A percentile compares a stretch with the other conserved stretches of the same genome.
These are phyloP conservation scores for Phataginus tricuspis DNA, from an alignment of 2,797 vertebrate genomes.

Conservation along the genomic window DNA sequence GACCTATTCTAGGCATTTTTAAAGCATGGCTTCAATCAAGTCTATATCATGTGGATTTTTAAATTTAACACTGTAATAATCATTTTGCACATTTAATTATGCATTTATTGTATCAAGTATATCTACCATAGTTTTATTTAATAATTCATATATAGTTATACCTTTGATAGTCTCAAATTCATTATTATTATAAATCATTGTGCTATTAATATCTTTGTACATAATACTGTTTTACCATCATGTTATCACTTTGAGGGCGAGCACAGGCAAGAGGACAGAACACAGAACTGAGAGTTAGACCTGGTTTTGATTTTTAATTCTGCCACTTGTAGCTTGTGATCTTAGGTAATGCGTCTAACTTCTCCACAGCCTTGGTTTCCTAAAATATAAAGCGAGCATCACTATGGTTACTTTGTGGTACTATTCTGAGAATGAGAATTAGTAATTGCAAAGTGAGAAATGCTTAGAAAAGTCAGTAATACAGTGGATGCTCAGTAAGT, in stretches of 20 bases:
- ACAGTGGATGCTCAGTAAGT: not conserved
- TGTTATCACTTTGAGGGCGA: not conserved
- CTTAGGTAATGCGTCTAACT: slow-evolving; percentile 21
- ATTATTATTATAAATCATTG: not conserved
- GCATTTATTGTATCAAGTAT: not conserved
- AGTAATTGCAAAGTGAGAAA: slow-evolving; percentile 43
- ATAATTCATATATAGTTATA: not conserved
- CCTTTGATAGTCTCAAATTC: not conserved
- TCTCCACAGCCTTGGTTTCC: not conserved
- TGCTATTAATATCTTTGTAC: not conserved
- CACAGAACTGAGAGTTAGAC: not conserved
- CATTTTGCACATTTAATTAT: not conserved
- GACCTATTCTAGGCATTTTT: not conserved
- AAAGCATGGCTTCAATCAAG: not conserved
- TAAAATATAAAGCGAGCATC: slow-evolving; percentile 54
- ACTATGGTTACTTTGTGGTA: slow-evolving; percentile 52
- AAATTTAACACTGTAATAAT: not conserved
- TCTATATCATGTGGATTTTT: not conserved
- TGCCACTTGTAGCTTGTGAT: not conserved
- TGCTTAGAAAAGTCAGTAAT: not conserved
- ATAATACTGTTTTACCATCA: not conserved
- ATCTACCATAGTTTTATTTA: not conserved
- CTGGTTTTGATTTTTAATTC: slow-evolving; percentile 4
- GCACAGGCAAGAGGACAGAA: not conserved
- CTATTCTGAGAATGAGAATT: slow-evolving; percentile 56